Conservation (phyloP, 2,888 invertebrate genomes). For the Alviniconcha strummeri region DNA sequence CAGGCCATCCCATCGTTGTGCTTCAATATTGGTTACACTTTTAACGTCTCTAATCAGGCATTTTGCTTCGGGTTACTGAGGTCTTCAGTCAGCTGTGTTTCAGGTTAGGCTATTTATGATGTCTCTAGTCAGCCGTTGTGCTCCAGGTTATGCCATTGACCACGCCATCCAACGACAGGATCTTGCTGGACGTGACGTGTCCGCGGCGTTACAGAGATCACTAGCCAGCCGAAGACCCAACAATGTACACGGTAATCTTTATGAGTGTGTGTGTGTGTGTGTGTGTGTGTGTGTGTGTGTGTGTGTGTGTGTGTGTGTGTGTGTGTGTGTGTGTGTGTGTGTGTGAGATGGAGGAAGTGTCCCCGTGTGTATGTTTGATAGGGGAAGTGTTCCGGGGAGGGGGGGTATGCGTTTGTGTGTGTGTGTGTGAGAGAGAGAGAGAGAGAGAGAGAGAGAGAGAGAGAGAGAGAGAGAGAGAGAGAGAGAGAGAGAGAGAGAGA, state of each 20-base stretch:
- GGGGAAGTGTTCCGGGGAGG: neutral
- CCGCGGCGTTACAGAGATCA: slow-evolving; percentile 14
- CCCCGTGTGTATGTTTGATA: neutral
- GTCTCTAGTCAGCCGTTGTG: no score
- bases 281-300: slow-evolving; percentile 9
- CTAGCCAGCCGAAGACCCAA: slow-evolving; percentile 15
- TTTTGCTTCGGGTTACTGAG: no score
- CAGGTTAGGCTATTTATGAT: no score
- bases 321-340: slow-evolving; percentile 5
- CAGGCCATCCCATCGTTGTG: no score
- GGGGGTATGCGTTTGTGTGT: slow-evolving; percentile 7
- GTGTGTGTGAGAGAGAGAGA: neutral
- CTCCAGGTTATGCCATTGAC: slow-evolving; percentile 17
- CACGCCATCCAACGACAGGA: slow-evolving; percentile 27
- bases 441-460: slow-evolving; percentile 25
- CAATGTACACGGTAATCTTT: slow-evolving; percentile 3
- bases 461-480: slow-evolving; percentile 26
- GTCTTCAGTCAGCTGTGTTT: no score
- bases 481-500: neutral
- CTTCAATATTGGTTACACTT: no score
- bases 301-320: slow-evolving; percentile 23
- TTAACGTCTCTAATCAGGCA: no score
- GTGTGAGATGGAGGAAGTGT: neutral
- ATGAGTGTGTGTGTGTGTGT: neutral
- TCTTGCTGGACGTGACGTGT: slow-evolving; percentile 30